Evolutionary conservation across 2,113 vertebrate genomes (phyloP), one percentile per base, ranked within the genome.

Genomic region (Rhadina sibilatrix): DNA sequence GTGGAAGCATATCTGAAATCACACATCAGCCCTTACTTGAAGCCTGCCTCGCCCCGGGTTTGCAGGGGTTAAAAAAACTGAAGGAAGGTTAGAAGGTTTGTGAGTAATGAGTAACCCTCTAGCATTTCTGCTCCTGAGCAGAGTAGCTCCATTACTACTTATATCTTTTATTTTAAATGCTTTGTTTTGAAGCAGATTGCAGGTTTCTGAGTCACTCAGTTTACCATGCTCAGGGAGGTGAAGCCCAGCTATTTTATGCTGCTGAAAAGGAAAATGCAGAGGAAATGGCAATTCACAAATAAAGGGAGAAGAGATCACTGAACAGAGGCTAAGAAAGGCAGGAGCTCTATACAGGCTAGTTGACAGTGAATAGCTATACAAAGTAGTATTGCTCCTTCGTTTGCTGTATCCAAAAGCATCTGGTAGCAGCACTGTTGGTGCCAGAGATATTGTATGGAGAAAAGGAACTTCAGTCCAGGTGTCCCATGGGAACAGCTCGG

Each of bases 151-250:
- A 35, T 90, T 79, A 64, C 76, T 53, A 56, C 60, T 63, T 56
- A 3, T 59, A 66, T 60, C 12, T 83, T 80, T 90, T 92, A 54
- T 70, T 72, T 90, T 28, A 90, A 83, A 80, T 20, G 40, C 75
- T 91, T 96, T 94, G 83, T 90, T 94, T 90, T 61, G 93, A 59
- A 91, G 79, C 89, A 94, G 89, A 94, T 83, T 94, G 78, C 83
- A 66, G 54, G 79, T 91, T 96, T 86, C 93, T 88, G 93, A 93
- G 81, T 95, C 91, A 94, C 49, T 56, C 37, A 0, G 53, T 89
- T 92, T 65, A 61, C 42, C 33, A 11, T 75, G 64, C 88, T 92
- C 28, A 10, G 38, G 59, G 68, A 92, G 40, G 75, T 61, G 50
- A 93, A 90, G 31, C 63, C 81, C 9, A 6, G 40, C 52, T 54